Conservation (phyloP, 2,888 invertebrate genomes). For the Microctonus aethiopoides region DNA sequence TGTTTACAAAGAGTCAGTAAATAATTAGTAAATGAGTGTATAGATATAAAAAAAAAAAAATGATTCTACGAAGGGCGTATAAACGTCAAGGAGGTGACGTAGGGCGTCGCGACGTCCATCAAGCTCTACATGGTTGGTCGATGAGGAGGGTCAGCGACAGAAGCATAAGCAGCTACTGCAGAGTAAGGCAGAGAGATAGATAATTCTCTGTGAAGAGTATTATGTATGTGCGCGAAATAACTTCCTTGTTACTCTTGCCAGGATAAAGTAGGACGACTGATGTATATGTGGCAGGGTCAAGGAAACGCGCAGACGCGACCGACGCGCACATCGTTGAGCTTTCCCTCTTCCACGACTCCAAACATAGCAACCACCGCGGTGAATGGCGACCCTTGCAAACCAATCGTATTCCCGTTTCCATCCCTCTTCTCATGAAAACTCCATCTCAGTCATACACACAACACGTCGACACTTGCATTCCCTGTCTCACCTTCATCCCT, state of each 20-base stretch:
- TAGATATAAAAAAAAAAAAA: not conserved
- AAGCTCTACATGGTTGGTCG: constrained; percentile 60
- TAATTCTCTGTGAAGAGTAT: constrained; percentile 37
- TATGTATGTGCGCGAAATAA: constrained; percentile 32
- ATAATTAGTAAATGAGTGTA: not conserved
- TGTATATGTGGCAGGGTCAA: constrained; percentile 52
- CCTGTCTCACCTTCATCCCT: not conserved
- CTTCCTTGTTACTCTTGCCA: constrained; percentile 46
- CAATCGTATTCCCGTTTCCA: constrained; percentile 68
- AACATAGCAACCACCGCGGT: constrained; percentile 58
- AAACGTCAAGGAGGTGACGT: constrained; percentile 58
- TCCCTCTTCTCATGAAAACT: constrained; percentile 62
- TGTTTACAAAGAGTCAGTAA: no score
- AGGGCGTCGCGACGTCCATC: constrained; percentile 67
- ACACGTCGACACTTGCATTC: not conserved
- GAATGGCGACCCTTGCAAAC: constrained; percentile 67
- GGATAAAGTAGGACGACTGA: constrained; percentile 44
- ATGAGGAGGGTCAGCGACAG: constrained; percentile 41
- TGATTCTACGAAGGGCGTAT: constrained; percentile 47
- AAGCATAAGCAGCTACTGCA: not conserved
- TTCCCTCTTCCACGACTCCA: constrained; percentile 40
- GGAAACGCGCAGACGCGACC: constrained; percentile 60
- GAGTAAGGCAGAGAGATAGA: constrained; percentile 10
- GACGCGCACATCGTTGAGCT: constrained; percentile 28
- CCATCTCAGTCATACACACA: constrained; percentile 28